phyloP scores from a whole-genome alignment of 2,113 vertebrate genomes.

The Butorides virescens region DNA sequence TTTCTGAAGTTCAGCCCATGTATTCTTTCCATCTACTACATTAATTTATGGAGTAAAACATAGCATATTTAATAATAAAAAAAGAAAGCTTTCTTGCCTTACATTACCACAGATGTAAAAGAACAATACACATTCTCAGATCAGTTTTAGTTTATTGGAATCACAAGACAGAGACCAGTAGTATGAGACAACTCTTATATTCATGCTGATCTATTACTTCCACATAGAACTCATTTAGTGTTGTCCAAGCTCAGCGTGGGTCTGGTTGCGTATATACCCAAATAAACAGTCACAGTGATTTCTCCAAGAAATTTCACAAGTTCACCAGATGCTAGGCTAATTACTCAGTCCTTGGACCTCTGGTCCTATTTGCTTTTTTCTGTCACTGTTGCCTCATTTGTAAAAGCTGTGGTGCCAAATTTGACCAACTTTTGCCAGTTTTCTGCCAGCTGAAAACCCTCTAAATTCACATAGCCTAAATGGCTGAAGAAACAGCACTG shows the following conservation, averaged over 20 bases:
- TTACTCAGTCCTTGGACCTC: background rate
- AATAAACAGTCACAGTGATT: background rate
- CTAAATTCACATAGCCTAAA: background rate
- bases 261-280: background rate
- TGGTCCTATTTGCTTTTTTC: background rate
- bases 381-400: background rate
- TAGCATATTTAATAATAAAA: background rate
- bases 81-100: background rate
- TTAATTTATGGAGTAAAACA: background rate
- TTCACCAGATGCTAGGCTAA: background rate
- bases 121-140: background rate
- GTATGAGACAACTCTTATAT: background rate
- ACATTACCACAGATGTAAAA: background rate
- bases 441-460: background rate
- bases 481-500: background rate
- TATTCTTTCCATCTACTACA: background rate
- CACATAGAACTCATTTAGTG: background rate
- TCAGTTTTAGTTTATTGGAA: background rate
- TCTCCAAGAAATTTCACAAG: background rate
- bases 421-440: background rate
- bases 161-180: background rate
- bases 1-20: background rate
- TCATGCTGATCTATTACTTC: background rate
- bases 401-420: background rate
- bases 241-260: background rate